Percentiles rank a stretch among this genome's conserved stretches.
Conservation (phyloP, 2,113 vertebrate genomes). For the Barnardius zonarius region DNA sequence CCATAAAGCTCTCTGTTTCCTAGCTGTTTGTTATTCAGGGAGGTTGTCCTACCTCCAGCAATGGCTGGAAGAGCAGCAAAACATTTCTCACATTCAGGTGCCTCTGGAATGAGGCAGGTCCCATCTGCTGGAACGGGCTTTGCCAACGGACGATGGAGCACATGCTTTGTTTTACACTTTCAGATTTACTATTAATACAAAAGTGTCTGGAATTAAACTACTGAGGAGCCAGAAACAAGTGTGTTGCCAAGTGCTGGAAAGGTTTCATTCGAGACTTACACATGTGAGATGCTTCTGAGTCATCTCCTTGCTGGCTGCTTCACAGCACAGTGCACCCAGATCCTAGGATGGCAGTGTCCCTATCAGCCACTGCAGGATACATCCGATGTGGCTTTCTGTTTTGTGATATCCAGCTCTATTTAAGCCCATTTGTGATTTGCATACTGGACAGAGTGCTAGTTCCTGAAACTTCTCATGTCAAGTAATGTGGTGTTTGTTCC, state of each 20-base stretch:
- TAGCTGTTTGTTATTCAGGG: neutral
- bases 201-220: neutral
- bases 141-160: neutral
- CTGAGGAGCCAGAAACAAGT: neutral
- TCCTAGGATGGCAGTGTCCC: fast-evolving
- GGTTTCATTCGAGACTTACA: neutral
- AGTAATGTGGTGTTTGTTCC: neutral
- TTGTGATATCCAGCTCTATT: neutral
- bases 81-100: neutral
- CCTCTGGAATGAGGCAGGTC: neutral
- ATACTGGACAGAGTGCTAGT: neutral
- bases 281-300: neutral
- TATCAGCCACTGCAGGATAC: neutral
- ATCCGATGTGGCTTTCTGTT: neutral
- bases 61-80: neutral
- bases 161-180: neutral
- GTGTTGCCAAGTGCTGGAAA: neutral
- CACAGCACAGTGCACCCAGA: neutral
- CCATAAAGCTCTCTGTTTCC: neutral
- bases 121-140: fast-evolving
- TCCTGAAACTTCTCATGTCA: neutral
- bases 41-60: neutral
- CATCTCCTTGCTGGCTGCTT: neutral
- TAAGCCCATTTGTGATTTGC: neutral
- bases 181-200: neutral